Evolutionary conservation across 1,140 invertebrate species (phyloP), one percentile per base, ranked within the genome.

Genomic region (Euglossa dilemma): DNA sequence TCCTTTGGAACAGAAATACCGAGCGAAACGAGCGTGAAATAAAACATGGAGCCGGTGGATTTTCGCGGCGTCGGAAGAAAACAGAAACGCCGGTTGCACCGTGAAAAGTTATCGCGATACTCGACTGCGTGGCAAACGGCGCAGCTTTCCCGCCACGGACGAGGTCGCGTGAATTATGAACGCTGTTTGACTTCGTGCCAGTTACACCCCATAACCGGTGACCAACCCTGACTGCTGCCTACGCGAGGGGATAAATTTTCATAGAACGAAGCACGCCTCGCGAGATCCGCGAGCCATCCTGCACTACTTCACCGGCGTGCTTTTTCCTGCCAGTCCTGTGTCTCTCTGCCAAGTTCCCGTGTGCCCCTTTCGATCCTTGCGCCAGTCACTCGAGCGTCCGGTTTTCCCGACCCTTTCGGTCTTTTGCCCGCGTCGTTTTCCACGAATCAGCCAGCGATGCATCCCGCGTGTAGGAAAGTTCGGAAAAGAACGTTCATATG

Each of bases 141-240:
- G 76, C 73, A 77, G 85, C 84, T 54, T 63, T 52, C 61, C 54
- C 77, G 85, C 82, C 90, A 87, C 85, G 86, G 90, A 91, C 91
- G 87, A 91, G 91, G 90, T 86, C 89, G 89, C 89, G 90, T 93
- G 89, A 93, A 93, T 93, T 93, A 93, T 93, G 90, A 91, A 93
- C 91, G 90, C 91, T 88, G 90, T 93, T 93, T 93, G 92, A 93
- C 91, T 93, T 90, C 75, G 85, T 92, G 92, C 92, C 93, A 92
- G 88, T 88, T 90, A 91, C 91, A 92, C 88, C 87, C 90, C 86
- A 83, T 87, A 89, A 88, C 86, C 89, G 85, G 87, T 81, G 83
- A 83, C 87, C 86, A 74, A 71, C 80, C 73, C 77, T 80, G 70
- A 23, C 16, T 52, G 18, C 56, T 25, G 36, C 64, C 69, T 69